Conservation (phyloP, 1,140 invertebrate species). For the Cecropterus lyciades region DNA sequence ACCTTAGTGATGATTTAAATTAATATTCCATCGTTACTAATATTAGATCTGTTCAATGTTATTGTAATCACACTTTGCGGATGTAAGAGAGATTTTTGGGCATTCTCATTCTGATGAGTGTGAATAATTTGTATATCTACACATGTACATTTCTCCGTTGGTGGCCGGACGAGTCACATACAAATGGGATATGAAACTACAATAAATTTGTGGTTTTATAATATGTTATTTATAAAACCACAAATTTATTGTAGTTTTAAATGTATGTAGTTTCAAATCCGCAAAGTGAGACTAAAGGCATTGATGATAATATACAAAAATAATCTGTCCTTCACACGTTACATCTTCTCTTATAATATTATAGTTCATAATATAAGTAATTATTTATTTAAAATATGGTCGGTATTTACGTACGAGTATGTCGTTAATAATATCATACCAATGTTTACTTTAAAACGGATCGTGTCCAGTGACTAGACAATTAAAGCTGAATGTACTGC, state of each 20-base stretch:
- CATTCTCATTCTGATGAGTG: neutral
- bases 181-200: no score
- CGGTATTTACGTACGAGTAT: neutral
- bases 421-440: neutral
- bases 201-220: no score
- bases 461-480: neutral
- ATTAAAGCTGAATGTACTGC: no score
- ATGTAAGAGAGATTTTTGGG: neutral
- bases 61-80: neutral
- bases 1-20: slow-evolving; percentile 8
- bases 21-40: slow-evolving; percentile 8
- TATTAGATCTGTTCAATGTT: neutral
- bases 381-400: neutral
- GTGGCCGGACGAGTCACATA: neutral
- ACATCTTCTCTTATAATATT: neutral
- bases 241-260: no score
- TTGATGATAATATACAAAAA: neutral
- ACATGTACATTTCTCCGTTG: neutral
- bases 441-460: neutral
- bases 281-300: neutral
- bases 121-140: neutral
- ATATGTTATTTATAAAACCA: neutral
- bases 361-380: no score
- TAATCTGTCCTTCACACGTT: neutral
- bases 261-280: no score